These are phyloP conservation scores for Cataglyphis cursor DNA, from an alignment of 2,888 invertebrate species.

Conservation along the genomic window DNA sequence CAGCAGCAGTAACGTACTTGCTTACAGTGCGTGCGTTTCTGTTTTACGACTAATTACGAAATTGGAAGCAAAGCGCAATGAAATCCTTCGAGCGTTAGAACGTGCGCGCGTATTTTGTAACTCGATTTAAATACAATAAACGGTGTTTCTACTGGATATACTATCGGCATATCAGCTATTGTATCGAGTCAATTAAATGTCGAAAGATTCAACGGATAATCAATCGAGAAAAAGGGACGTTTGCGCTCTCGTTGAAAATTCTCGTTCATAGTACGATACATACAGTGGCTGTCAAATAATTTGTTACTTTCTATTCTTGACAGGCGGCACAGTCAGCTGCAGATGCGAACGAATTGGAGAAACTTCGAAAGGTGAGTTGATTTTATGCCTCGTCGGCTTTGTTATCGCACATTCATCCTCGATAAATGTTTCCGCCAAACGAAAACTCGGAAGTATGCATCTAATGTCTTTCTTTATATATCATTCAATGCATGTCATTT, in stretches of 20 bases:
- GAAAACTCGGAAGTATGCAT: slow-evolving; percentile 3
- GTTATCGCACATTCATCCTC: slow-evolving; percentile 30
- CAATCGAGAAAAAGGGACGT: background rate
- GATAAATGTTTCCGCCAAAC: slow-evolving; percentile 19
- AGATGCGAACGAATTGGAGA: slow-evolving; percentile 78
- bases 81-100: slow-evolving; percentile 54
- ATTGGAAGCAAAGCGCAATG: slow-evolving; percentile 45
- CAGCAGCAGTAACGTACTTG: slow-evolving; percentile 18
- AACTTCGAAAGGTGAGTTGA: slow-evolving; percentile 81
- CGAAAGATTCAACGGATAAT: slow-evolving; percentile 40
- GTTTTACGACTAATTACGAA: slow-evolving; percentile 54
- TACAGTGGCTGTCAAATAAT: slow-evolving; percentile 43
- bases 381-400: slow-evolving; percentile 30
- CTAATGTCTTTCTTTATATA: slow-evolving; percentile 3
- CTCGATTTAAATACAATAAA: slow-evolving; percentile 70
- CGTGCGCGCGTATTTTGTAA: slow-evolving; percentile 61
- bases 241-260: slow-evolving; percentile 15
- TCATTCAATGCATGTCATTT: slow-evolving; percentile 14
- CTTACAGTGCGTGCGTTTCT: slow-evolving; percentile 20
- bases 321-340: slow-evolving; percentile 67
- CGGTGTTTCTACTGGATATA: slow-evolving; percentile 50
- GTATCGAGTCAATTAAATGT: slow-evolving; percentile 43
- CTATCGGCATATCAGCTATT: slow-evolving; percentile 24
- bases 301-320: slow-evolving; percentile 57
- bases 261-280: slow-evolving; percentile 10